Evolutionary conservation across 2,113 vertebrate species (phyloP), one percentile per base, ranked within the genome.

Genomic region (Montifringilla adamsi): DNA sequence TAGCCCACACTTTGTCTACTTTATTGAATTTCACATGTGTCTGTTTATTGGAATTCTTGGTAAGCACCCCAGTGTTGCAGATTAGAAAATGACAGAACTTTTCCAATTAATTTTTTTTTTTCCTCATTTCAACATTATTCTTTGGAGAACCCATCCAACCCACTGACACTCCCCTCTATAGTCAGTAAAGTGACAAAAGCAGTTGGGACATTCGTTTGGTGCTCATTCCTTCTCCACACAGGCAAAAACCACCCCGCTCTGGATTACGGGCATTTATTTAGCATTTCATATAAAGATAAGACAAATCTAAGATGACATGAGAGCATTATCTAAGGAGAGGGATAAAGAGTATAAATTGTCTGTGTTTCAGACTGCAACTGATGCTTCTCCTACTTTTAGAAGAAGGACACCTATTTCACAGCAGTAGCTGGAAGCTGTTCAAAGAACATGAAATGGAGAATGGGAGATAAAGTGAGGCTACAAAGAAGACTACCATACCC

Each of bases 11-110:
- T 46, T 73, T 41, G 47, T 70, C 81, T 63, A 37, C 21, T 92
- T 72, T 59, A 83, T 67, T 83, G 78, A 89, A 91, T 95, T 92
- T 95, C n/a, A 74, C 78, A 50, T 66, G 24, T 69, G 31, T 39
- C 64, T 68, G 8, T 68, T 94, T 94, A 80, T 73, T 62, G 33
- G 50, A 86, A 76, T 53, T 89, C 52, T 78, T 77, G 46, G 35
- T 87, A 88, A 91, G 50, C n/a, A 88, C 35, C 39, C 49, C 59
- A 27, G 13, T 81, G 43, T 30, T 89, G 58, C 28, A 86, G 39
- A 70, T 67, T 62, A 87, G 46, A 80, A 94, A 90, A 70, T 19
- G 31, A 77, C 33, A 70, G 24, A 89, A 81, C 28, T 77, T 74
- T 67, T 59, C 50, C 13, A 74, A 23, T 66, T 52, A 15, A 7